phyloP scores from a whole-genome alignment of 2,797 vertebrate species.

The Holocentrus rufus region DNA sequence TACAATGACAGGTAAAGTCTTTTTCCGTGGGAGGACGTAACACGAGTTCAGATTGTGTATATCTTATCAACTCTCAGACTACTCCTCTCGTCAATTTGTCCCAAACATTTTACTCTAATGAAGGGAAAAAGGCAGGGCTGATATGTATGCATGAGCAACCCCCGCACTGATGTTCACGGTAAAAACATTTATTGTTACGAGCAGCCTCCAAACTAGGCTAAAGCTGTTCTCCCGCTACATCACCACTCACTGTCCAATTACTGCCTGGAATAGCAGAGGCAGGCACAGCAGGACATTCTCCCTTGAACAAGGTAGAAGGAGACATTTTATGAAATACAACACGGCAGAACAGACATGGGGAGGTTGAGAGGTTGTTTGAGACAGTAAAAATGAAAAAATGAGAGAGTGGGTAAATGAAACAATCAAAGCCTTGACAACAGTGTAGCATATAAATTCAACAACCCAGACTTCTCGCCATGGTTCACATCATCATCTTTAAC shows the following conservation, averaged over 20 bases:
- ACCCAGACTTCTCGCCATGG: neutral
- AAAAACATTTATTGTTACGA: constrained; percentile 43
- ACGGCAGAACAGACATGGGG: neutral
- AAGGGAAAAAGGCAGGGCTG: constrained; percentile 4
- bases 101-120: constrained; percentile 32
- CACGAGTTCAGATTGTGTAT: constrained; percentile 19
- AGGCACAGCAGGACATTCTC: constrained; percentile 17
- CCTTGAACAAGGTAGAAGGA: constrained; percentile 6
- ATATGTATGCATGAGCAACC: constrained; percentile 38
- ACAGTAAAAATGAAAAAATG: constrained; percentile 13
- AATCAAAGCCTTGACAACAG: constrained; percentile 25
- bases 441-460: constrained; percentile 13
- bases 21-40: constrained; percentile 2
- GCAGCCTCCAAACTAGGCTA: constrained; percentile 19
- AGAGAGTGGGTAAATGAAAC: neutral
- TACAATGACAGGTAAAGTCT: constrained; percentile 12
- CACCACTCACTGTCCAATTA: constrained; percentile 34
- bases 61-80: neutral
- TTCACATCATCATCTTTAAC: neutral
- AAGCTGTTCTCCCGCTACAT: constrained; percentile 21
- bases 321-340: neutral
- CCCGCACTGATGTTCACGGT: constrained; percentile 16
- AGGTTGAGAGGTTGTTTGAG: constrained; percentile 15
- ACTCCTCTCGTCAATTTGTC: neutral
- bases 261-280: constrained; percentile 15